phyloP scores from a whole-genome alignment of 2,888 invertebrate genomes.

The Atethmia centrago region DNA sequence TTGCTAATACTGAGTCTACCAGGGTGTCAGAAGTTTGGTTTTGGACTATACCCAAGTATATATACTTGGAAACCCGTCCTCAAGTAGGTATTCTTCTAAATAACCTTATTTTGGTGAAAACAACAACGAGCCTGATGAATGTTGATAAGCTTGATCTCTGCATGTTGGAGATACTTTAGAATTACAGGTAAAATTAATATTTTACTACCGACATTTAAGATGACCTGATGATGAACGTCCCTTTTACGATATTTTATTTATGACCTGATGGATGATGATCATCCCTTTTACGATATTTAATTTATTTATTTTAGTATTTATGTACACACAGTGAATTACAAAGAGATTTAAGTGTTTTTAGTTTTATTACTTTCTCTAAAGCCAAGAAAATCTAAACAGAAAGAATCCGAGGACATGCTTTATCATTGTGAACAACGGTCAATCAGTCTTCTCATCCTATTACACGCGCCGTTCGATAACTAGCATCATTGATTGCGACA shows the following conservation, averaged over 20 bases:
- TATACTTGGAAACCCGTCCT: not conserved
- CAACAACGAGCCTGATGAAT: not conserved
- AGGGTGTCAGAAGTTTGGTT: too few species aligned
- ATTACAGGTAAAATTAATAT: not conserved
- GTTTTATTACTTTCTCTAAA: not conserved
- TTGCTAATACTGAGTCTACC: not conserved
- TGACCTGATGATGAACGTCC: not conserved
- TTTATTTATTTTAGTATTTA: too few species aligned
- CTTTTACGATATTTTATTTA: not conserved
- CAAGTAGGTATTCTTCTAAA: not conserved
- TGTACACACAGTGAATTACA: too few species aligned
- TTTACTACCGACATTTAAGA: not conserved
- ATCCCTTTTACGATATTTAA: too few species aligned
- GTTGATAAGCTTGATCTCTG: not conserved
- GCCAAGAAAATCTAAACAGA: not conserved
- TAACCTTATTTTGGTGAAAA: not conserved
- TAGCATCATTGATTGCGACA: constrained; percentile 40
- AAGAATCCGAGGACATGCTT: constrained; percentile 19
- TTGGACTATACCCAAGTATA: too few species aligned
- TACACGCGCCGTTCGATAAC: constrained; percentile 41
- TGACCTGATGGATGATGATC: too few species aligned
- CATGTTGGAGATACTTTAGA: not conserved
- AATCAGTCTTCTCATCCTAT: constrained; percentile 34
- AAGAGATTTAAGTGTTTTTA: too few species aligned
- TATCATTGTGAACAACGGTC: constrained; percentile 37